These are phyloP conservation scores for Pelecanus crispus DNA, from an alignment of 2,113 vertebrate genomes.

Conservation along the genomic window DNA sequence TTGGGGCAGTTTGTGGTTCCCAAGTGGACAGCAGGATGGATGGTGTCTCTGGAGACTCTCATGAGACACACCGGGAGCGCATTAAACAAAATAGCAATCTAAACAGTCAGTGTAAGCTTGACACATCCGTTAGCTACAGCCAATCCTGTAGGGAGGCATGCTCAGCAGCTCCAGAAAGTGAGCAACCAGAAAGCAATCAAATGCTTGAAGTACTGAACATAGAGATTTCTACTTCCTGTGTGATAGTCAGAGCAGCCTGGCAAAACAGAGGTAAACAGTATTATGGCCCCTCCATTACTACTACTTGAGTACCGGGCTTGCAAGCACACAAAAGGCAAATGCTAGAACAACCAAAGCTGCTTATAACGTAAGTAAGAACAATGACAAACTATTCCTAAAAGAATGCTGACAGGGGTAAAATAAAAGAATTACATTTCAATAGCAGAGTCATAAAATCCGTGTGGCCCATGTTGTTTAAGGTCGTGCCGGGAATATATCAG, in stretches of 20 bases:
- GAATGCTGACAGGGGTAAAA: not conserved
- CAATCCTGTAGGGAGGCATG: not conserved
- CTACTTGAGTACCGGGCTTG: not conserved
- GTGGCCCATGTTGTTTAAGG: not conserved
- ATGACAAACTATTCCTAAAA: not conserved
- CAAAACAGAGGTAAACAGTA: not conserved
- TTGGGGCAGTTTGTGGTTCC: not conserved
- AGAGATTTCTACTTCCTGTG: not conserved
- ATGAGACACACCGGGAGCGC: not conserved
- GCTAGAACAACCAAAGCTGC: not conserved
- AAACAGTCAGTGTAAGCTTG: not conserved
- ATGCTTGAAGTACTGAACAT: not conserved
- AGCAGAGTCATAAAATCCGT: not conserved
- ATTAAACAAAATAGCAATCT: not conserved
- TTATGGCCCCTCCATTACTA: not conserved
- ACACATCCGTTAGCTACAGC: not conserved
- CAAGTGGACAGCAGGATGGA: not conserved
- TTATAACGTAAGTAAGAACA: not conserved
- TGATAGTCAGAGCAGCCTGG: not conserved
- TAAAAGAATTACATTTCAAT: not conserved
- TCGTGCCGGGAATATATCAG: not conserved
- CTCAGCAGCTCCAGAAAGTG: not conserved
- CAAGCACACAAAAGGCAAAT: constrained; percentile 42
- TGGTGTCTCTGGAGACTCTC: not conserved
- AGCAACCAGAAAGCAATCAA: not conserved